Base-by-base conservation (phyloP, 2,888 invertebrate species). In the Scaptomyza caliginosa region DNA sequence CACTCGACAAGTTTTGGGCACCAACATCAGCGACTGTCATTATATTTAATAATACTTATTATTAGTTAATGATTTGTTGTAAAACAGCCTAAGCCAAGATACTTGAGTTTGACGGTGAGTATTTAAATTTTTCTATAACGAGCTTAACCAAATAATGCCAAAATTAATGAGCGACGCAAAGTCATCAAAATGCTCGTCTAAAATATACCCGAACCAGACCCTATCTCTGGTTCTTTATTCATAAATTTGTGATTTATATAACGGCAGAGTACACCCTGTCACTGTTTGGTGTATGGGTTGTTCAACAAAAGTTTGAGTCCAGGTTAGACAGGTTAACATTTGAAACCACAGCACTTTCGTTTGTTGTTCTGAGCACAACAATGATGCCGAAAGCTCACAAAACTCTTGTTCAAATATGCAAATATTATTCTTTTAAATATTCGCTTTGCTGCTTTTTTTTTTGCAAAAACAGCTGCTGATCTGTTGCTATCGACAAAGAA, bases 281-380 rank as follows among this genome's bases (percentile, higher is more conserved):
- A 11, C 1, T 34, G 24, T 59, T 36, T 49, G 19, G 50, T 36
- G n/a, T n/a, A n/a, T n/a, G n/a, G n/a, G n/a, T n/a, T n/a, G n/a
- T n/a, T n/a, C n/a, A 32, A 11, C 32, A 28, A 26, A 39, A 43
- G 50, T 21, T 24, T 36, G 43, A 21, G 40, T 50, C 77, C 67
- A 77, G 74, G 77, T 73, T 72, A 77, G 77, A 73, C 77, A 67
- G 73, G 73, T 73, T 73, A 77, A 42, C 36, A 54, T 57, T 72
- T 77, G 73, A 66, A 54, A 72, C 74, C 52, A 67, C 76, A 86
- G 83, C 79, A 81, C 88, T 81, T 81, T 81, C 80, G 72, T 87
- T 81, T 81, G 76, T 75, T 81, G 36, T 79, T 66, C 56, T 38
- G 34, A 54, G 39, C 23, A 45, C 46, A 63, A 67, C 80, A 75